Base-by-base conservation (phyloP, 2,888 invertebrate species). In the Elmis aenea region DNA sequence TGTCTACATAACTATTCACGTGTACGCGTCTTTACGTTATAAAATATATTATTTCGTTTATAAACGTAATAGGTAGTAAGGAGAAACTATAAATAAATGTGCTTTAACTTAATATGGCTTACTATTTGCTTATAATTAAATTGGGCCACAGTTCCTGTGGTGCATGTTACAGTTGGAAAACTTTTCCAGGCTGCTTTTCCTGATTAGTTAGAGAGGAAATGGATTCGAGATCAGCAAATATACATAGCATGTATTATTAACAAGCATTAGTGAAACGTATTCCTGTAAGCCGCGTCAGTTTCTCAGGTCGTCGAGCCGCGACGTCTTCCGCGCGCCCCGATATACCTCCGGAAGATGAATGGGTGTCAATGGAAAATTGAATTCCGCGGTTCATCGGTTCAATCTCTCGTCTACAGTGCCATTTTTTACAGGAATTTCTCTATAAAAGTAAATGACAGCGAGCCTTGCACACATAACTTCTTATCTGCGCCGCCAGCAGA, bases 311-410 rank as follows among this genome's bases (percentile, higher is more conserved):
- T n/a, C n/a, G n/a, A n/a, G 38, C 34, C 35, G 42, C 35, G 34
- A 13, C 42, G 35, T 32, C 31, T 35, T 15, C 35, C 28, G 28
- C 27, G 38, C n/a, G n/a, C 32, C 31, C 31, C 31, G 26, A 38
- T 42, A 42, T 35, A 34, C 34, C 38, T 28, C 22, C 32, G 44
- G 48, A 58, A 60, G 61, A 61, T 58, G 56, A 61, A 62, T 62
- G 59, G 58, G 58, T 75, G 75, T 76, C 75, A 75, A 76, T 76
- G 74, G 76, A 74, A 77, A 76, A 77, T 77, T 77, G 76, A 77
- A 77, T 77, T 76, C 76, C 72, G 75, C 72, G 76, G 75, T 76
- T 74, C 75, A 76, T 76, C 75, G 76, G 74, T 71, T 74, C 75
- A 74, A 75, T 76, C 58, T 62, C 61, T 56, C 55, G 52, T 48